A percentile compares a stretch with the other conserved stretches of the same genome.
Evolutionary conservation across 2,888 invertebrate genomes (phyloP).

Genomic region (Pomacea canaliculata): DNA sequence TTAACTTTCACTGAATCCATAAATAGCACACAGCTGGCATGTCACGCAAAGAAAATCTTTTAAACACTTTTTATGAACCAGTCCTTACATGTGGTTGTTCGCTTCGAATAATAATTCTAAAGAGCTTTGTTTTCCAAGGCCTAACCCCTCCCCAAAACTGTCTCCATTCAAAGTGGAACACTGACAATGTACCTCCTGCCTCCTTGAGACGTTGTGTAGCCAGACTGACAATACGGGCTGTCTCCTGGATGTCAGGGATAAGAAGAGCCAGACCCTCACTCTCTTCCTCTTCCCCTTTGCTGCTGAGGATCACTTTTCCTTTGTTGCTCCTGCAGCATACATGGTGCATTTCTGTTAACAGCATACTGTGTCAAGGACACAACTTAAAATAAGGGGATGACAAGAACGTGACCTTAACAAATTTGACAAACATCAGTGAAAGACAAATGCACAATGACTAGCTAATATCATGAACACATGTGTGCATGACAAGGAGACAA

Average conservation of each 20-base stretch:
- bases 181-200: constrained; percentile 35
- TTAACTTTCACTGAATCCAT: too few species aligned
- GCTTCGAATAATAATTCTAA: background rate
- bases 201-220: constrained; percentile 55
- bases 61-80: too few species aligned
- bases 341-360: background rate
- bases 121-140: background rate
- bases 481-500: too few species aligned
- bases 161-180: too few species aligned
- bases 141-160: too few species aligned
- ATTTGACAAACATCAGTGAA: background rate
- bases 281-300: constrained; percentile 80
- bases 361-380: background rate
- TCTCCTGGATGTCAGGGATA: constrained; percentile 89
- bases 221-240: constrained; percentile 71
- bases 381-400: background rate
- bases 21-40: too few species aligned
- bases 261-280: constrained; percentile 90
- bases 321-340: constrained; percentile 48
- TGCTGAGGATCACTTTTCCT: constrained; percentile 44
- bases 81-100: background rate
- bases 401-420: background rate
- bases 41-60: too few species aligned
- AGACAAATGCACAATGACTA: too few species aligned
- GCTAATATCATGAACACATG: too few species aligned